A percentile compares a stretch with the other conserved stretches of the same genome.
phyloP scores from a whole-genome alignment of 2,113 vertebrate species.

The Oostethus manadensis region DNA sequence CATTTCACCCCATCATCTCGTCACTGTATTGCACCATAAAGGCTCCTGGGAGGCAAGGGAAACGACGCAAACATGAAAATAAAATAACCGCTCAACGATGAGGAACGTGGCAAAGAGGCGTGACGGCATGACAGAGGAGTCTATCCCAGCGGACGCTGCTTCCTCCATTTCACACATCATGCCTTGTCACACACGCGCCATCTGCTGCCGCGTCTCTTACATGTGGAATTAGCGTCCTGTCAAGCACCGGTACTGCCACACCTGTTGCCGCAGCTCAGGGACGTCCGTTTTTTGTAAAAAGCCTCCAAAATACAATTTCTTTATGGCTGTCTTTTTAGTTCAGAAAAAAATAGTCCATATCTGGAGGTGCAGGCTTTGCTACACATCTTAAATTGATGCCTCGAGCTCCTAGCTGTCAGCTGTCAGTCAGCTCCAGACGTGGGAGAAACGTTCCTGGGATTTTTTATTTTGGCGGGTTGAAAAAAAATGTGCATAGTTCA shows the following conservation, averaged over 20 bases:
- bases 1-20: conserved; percentile 9
- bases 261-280: neutral
- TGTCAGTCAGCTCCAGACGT: no score
- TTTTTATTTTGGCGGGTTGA: no score
- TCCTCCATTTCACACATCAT: conserved; percentile 27
- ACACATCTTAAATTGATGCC: no score
- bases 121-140: conserved; percentile 19
- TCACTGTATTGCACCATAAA: neutral
- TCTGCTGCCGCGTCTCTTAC: conserved; percentile 16
- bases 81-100: conserved; percentile 8
- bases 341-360: no score
- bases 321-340: no score
- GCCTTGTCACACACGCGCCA: conserved; percentile 35
- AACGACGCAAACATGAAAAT: conserved; percentile 9
- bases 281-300: no score
- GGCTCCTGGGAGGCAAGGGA: conserved; percentile 10
- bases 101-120: conserved; percentile 13
- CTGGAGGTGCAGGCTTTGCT: no score
- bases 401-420: no score
- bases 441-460: no score
- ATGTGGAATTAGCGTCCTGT: conserved; percentile 4
- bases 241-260: neutral
- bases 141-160: conserved; percentile 27
- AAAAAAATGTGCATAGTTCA: no score
- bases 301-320: no score